Evolutionary conservation across 2,113 vertebrate species (phyloP).

Genomic region (Irena cyanogastra): DNA sequence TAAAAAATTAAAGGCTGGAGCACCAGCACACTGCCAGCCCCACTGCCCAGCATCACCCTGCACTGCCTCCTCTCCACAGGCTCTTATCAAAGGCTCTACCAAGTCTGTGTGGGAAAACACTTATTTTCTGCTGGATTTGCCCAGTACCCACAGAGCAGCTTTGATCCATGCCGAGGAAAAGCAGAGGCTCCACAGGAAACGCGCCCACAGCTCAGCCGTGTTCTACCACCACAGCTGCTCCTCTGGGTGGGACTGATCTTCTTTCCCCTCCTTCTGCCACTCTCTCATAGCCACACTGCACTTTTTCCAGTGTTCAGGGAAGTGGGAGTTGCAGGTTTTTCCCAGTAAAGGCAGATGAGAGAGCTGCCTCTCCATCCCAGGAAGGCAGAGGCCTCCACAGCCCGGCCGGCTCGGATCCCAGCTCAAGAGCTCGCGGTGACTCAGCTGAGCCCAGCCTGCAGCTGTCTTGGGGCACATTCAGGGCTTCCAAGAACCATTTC

Average conservation of each 20-base stretch:
- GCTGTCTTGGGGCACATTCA: neutral
- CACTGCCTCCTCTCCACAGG: accelerated
- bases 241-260: neutral
- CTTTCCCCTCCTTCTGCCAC: neutral
- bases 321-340: neutral
- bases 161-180: neutral
- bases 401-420: neutral
- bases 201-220: neutral
- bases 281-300: neutral
- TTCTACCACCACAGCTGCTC: neutral
- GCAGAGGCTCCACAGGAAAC: neutral
- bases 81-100: neutral
- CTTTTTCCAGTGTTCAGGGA: neutral
- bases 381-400: neutral
- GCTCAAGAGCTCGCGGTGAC: neutral
- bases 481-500: neutral
- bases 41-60: neutral
- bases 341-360: neutral
- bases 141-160: neutral
- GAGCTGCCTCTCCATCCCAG: neutral
- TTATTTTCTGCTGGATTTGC: neutral
- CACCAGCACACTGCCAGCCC: neutral
- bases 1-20: neutral
- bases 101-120: neutral
- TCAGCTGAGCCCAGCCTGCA: neutral